Percentiles rank a stretch among this genome's conserved stretches.
Evolutionary conservation across 2,113 vertebrate species (phyloP).

Genomic region (Pithys albifrons): DNA sequence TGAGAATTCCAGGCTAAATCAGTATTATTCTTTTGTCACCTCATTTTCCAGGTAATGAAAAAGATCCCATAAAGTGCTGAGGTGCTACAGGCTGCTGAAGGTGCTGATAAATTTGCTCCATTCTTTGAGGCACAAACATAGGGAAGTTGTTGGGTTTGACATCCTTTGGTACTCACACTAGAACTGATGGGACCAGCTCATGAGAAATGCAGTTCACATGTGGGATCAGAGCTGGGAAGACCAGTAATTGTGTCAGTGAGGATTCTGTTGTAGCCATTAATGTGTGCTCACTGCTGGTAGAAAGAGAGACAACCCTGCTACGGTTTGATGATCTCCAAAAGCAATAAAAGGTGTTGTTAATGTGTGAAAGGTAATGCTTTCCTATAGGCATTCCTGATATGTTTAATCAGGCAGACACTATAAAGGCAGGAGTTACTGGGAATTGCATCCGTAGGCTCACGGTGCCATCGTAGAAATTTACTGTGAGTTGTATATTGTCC

Average conservation of each 20-base stretch:
- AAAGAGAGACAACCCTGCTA: neutral
- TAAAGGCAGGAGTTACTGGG: accelerated
- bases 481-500: accelerated
- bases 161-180: accelerated
- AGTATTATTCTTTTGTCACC: neutral
- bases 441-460: accelerated
- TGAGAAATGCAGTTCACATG: accelerated
- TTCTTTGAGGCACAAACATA: accelerated
- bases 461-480: accelerated
- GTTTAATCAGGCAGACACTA: neutral
- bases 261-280: neutral
- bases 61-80: accelerated
- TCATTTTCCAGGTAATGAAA: neutral
- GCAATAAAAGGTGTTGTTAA: neutral
- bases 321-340: neutral
- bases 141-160: neutral
- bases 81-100: accelerated
- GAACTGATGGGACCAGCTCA: neutral
- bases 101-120: accelerated
- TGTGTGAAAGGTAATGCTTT: accelerated
- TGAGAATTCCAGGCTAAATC: accelerated
- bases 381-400: accelerated
- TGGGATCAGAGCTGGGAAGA: neutral
- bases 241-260: neutral
- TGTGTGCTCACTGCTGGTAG: neutral